Conservation (phyloP, 2,888 invertebrate species). For the Volucella inanis region DNA sequence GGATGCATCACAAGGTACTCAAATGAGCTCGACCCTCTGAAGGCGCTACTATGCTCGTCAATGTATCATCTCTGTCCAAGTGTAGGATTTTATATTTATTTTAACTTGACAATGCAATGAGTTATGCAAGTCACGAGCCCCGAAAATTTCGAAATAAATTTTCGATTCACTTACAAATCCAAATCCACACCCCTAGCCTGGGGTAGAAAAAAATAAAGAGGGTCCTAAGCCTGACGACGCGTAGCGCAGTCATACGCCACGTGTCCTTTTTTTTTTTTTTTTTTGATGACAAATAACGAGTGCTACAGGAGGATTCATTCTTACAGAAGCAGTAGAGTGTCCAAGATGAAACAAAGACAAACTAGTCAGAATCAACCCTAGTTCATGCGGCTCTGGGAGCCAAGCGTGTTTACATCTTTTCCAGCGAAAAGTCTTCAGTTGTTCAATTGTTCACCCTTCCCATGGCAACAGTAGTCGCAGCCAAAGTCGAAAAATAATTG, state of each 20-base stretch:
- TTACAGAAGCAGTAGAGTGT: conserved; percentile 32
- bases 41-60: conserved; percentile 13
- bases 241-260: conserved; percentile 56
- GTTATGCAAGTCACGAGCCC: conserved; percentile 73
- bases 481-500: conserved; percentile 55
- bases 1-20: conserved; percentile 51
- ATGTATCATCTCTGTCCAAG: conserved; percentile 46
- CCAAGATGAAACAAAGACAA: conserved; percentile 5
- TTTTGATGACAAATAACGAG: conserved; percentile 41
- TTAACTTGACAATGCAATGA: conserved; percentile 69
- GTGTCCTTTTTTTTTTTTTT: conserved; percentile 51
- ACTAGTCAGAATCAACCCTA: conserved; percentile 32
- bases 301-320: conserved; percentile 43
- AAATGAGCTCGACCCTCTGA: conserved; percentile 43
- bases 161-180: conserved; percentile 66
- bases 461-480: conserved; percentile 10
- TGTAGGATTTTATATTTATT: no score
- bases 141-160: conserved; percentile 66
- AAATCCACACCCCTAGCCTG: conserved; percentile 25
- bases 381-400: not conserved
- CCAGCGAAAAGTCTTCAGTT: conserved; percentile 9
- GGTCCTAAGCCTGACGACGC: conserved; percentile 40
- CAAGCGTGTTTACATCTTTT: not conserved
- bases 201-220: conserved; percentile 39
- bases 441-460: not conserved